Evolutionary conservation across 2,888 invertebrate genomes (phyloP).

Genomic region (Volucella inanis): DNA sequence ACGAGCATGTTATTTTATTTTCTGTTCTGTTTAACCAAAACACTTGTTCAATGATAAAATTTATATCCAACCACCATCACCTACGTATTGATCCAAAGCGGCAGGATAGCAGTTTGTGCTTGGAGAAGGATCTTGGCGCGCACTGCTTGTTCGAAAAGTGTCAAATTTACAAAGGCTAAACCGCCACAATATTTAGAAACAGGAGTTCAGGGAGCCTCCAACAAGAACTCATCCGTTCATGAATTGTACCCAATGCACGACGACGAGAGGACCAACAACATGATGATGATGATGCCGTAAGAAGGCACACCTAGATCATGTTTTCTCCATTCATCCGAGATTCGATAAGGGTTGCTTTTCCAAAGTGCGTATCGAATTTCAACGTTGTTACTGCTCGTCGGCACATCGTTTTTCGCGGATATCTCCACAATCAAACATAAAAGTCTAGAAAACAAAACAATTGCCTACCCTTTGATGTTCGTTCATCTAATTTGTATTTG

Average conservation of each 20-base stretch:
- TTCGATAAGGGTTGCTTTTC: constrained; percentile 71
- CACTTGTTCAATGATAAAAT: constrained; percentile 20
- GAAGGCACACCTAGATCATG: constrained; percentile 75
- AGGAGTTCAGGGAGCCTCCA: constrained; percentile 68
- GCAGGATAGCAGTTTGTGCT: constrained; percentile 42
- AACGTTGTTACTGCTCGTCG: constrained; percentile 50
- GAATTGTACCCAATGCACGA: constrained; percentile 51
- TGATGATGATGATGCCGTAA: constrained; percentile 69
- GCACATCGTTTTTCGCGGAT: constrained; percentile 69
- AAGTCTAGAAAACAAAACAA: constrained; percentile 72
- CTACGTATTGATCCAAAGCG: constrained; percentile 40
- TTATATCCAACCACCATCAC: constrained; percentile 23
- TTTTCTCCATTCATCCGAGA: constrained; percentile 72
- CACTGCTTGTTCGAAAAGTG: constrained; percentile 67
- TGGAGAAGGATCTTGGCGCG: constrained; percentile 46
- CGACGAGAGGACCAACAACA: constrained; percentile 18
- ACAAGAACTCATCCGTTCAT: constrained; percentile 54
- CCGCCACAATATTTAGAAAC: constrained; percentile 73
- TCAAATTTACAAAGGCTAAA: constrained; percentile 73
- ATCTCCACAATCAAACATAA: constrained; percentile 52
- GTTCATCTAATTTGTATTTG: constrained; percentile 68
- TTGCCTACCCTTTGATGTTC: constrained; percentile 74
- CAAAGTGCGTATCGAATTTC: constrained; percentile 65
- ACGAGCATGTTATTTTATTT: too few relatives aligned
- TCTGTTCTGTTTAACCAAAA: constrained; percentile 4